Percentiles rank a stretch among this genome's conserved stretches.
phyloP scores from a whole-genome alignment of 2,113 vertebrate genomes.

The Pardalotus punctatus region DNA sequence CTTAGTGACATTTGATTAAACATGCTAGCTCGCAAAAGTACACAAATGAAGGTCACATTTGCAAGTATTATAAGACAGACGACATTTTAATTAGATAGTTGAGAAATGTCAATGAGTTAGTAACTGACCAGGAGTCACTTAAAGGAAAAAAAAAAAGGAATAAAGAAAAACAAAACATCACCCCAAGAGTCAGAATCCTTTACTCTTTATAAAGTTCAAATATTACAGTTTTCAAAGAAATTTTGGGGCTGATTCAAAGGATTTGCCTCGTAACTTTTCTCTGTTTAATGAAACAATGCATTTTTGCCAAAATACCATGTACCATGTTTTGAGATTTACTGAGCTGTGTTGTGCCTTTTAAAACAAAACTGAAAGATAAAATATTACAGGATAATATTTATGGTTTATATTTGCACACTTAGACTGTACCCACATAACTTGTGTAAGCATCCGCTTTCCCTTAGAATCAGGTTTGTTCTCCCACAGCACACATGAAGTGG shows the following conservation, averaged over 20 bases:
- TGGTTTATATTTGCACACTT: background rate
- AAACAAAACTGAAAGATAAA: background rate
- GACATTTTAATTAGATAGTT: slow-evolving; percentile 77
- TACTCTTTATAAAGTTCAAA: slow-evolving; percentile 7
- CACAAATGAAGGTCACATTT: slow-evolving; percentile 83
- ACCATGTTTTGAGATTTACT: background rate
- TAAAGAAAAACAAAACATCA: slow-evolving; percentile 25
- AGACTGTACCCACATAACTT: background rate
- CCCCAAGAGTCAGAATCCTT: background rate
- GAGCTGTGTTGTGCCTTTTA: background rate
- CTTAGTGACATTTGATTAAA: slow-evolving; percentile 79
- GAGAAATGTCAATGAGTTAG: slow-evolving; percentile 79
- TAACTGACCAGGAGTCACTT: slow-evolving; percentile 66
- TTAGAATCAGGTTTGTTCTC: background rate
- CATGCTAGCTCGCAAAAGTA: slow-evolving; percentile 66
- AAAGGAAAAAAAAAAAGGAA: background rate
- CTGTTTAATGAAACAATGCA: background rate
- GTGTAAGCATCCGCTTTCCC: background rate
- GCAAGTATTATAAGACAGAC: slow-evolving; percentile 78
- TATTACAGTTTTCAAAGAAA: background rate
- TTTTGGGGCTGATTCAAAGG: background rate
- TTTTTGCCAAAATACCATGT: background rate
- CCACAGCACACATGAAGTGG: background rate
- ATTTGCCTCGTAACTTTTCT: background rate
- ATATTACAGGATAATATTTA: background rate